A percentile compares a stretch with the other conserved stretches of the same genome.
These are phyloP conservation scores for Tiphia femorata DNA, from an alignment of 2,888 invertebrate genomes.

Conservation along the genomic window DNA sequence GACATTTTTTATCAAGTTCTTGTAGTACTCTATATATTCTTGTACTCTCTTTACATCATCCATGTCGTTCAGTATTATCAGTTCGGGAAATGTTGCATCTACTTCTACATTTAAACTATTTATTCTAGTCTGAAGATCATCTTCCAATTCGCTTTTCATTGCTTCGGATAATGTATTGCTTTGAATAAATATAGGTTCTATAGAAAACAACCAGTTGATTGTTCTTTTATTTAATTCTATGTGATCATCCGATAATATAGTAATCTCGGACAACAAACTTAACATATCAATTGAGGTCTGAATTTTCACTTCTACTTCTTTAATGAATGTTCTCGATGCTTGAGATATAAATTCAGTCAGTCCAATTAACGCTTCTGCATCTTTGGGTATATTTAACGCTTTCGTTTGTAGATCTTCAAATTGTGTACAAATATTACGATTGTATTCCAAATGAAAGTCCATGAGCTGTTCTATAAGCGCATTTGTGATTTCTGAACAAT, in stretches of 20 bases:
- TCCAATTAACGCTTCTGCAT: slow-evolving; percentile 71
- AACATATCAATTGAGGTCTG: slow-evolving; percentile 62
- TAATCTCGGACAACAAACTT: slow-evolving; percentile 67
- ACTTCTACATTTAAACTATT: slow-evolving; percentile 70
- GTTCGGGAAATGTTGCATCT: slow-evolving; percentile 69
- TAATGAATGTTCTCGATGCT: slow-evolving; percentile 69
- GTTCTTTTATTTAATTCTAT: slow-evolving; percentile 70
- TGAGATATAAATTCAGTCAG: slow-evolving; percentile 71
- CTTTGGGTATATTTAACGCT: slow-evolving; percentile 69
- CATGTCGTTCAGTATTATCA: slow-evolving; percentile 72
- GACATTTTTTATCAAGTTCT: slow-evolving; percentile 69
- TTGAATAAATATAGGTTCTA: slow-evolving; percentile 71
- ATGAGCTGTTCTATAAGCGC: slow-evolving; percentile 51
- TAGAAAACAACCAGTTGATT: slow-evolving; percentile 71
- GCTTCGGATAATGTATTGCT: slow-evolving; percentile 72
- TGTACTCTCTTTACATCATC: slow-evolving; percentile 70
- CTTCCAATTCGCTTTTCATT: slow-evolving; percentile 72
- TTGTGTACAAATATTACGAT: slow-evolving; percentile 65
- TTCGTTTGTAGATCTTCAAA: slow-evolving; percentile 68
- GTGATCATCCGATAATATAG: slow-evolving; percentile 69
- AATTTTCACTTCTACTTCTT: slow-evolving; percentile 68
- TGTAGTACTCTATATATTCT: slow-evolving; percentile 71
- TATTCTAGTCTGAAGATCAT: slow-evolving; percentile 70
- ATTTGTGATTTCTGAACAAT: slow-evolving; percentile 41
- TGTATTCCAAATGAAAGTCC: slow-evolving; percentile 50